Conservation (phyloP, 2,888 invertebrate genomes). For the Trisateles emortualis region DNA sequence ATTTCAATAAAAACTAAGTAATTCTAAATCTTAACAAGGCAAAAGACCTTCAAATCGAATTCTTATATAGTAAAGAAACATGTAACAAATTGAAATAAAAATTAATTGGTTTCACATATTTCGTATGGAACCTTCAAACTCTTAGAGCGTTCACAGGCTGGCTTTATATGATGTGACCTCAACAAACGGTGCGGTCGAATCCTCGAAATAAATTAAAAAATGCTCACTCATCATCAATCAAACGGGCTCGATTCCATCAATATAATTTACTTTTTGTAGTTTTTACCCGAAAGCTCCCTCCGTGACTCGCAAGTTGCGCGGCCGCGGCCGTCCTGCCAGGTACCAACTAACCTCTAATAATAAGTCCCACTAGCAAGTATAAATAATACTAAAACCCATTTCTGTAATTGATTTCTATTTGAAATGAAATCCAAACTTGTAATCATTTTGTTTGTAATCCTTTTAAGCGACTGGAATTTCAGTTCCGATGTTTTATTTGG, state of each 20-base stretch:
- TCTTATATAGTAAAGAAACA: constrained; percentile 40
- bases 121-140: constrained; percentile 49
- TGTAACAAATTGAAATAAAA: constrained; percentile 44
- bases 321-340: constrained; percentile 62
- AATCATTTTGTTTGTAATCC: constrained; percentile 42
- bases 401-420: constrained; percentile 58
- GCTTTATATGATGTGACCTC: constrained; percentile 65
- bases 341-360: constrained; percentile 58
- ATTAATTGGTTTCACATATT: constrained; percentile 49
- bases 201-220: constrained; percentile 86
- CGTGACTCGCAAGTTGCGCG: constrained; percentile 76
- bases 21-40: constrained; percentile 33
- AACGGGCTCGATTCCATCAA: constrained; percentile 85
- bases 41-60: constrained; percentile 38
- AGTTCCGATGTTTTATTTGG: constrained; percentile 27
- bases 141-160: constrained; percentile 38
- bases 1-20: constrained; percentile 17
- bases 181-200: constrained; percentile 68
- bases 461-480: constrained; percentile 28
- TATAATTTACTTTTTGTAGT: constrained; percentile 87
- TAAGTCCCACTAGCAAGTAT: constrained; percentile 33
- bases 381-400: constrained; percentile 55
- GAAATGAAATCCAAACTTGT: constrained; percentile 44
- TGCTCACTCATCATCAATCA: constrained; percentile 86
- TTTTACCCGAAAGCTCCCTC: constrained; percentile 83